Evolutionary conservation across 2,113 vertebrate genomes (phyloP).

Genomic region (Cygnus atratus): DNA sequence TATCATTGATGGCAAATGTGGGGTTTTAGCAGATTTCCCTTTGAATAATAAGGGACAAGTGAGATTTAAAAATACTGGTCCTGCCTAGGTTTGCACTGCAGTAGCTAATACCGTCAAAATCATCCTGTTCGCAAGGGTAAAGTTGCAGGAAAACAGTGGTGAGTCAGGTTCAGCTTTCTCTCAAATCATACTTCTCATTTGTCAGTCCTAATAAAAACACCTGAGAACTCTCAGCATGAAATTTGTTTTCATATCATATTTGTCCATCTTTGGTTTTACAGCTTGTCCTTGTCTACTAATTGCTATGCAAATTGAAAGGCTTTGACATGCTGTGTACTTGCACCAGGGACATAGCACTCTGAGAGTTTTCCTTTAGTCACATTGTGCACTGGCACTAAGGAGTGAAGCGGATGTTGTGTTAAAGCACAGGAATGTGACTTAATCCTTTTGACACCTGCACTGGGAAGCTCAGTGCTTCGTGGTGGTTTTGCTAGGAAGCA

Average conservation of each 20-base stretch:
- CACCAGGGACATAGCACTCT: not conserved
- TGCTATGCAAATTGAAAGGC: constrained; percentile 5
- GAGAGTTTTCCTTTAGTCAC: not conserved
- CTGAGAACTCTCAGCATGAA: constrained; percentile 24
- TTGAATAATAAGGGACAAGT: not conserved
- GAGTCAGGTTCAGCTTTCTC: not conserved
- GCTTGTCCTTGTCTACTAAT: not conserved
- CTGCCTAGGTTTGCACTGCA: not conserved
- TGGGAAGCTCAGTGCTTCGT: not conserved
- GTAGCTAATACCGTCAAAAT: not conserved
- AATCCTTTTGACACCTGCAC: not conserved
- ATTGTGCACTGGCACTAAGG: not conserved
- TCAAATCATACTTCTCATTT: constrained; percentile 24
- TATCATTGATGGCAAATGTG: not conserved
- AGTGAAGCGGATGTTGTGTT: not conserved
- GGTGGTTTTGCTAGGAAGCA: not conserved
- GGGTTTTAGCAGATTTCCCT: not conserved
- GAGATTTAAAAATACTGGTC: not conserved
- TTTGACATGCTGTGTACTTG: not conserved
- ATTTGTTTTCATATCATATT: not conserved
- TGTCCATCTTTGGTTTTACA: constrained; percentile 2
- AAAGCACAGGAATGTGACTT: not conserved
- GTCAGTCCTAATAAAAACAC: not conserved
- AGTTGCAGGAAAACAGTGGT: not conserved
- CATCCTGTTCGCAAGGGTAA: not conserved